Evolutionary conservation across 2,797 vertebrate species (phyloP).

Genomic region (Premnoplex brunnescens): DNA sequence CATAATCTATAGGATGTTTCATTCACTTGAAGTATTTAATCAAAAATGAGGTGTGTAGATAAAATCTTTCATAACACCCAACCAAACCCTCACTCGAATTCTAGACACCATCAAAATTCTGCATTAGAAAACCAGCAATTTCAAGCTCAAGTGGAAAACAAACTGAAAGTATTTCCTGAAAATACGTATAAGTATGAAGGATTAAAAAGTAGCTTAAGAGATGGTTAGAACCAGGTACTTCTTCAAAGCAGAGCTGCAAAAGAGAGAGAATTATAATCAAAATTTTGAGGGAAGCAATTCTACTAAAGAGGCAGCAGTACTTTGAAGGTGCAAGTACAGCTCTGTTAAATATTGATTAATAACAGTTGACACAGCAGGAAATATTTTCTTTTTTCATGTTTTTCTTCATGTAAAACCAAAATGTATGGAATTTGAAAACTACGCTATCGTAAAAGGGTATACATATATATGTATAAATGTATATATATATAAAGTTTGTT

Average conservation of each 20-base stretch:
- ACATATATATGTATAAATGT: background rate
- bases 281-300: background rate
- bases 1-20: background rate
- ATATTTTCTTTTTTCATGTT: background rate
- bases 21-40: background rate
- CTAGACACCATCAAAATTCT: background rate
- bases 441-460: background rate
- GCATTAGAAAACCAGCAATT: background rate
- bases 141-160: background rate
- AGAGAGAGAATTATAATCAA: background rate
- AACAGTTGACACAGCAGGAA: background rate
- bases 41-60: background rate
- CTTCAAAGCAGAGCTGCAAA: background rate
- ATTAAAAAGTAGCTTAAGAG: background rate
- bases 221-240: background rate
- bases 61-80: background rate
- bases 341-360: background rate
- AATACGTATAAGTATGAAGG: background rate
- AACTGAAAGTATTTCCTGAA: background rate
- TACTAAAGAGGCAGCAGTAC: background rate
- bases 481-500: background rate
- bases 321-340: background rate
- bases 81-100: background rate
- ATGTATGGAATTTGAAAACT: background rate
- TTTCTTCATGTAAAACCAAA: background rate